These are phyloP conservation scores for Drosophila birchii DNA, from an alignment of 2,888 invertebrate genomes.

Conservation along the genomic window DNA sequence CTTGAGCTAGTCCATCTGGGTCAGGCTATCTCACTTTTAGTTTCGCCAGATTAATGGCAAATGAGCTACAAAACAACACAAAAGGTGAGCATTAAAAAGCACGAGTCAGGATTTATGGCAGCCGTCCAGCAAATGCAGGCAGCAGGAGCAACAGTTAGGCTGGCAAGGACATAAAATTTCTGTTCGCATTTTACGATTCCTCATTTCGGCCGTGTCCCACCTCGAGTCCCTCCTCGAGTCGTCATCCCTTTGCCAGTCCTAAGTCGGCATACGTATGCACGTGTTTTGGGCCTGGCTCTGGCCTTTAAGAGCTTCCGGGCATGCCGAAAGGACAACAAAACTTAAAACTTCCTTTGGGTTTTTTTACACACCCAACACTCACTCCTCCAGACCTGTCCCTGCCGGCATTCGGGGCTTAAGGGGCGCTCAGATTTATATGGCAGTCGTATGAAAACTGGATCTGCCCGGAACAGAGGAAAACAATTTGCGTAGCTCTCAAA, in stretches of 20 bases:
- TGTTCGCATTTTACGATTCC: constrained; percentile 34
- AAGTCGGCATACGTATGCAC: constrained; percentile 39
- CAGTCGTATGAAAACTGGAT: constrained; percentile 16
- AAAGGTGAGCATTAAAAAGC: constrained; percentile 44
- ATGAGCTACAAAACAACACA: constrained; percentile 50
- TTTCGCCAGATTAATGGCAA: constrained; percentile 49
- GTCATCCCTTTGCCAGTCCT: constrained; percentile 29
- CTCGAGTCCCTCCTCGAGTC: not conserved
- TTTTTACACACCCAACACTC: constrained; percentile 19
- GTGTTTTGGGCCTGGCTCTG: constrained; percentile 40
- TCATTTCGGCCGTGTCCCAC: constrained; percentile 19
- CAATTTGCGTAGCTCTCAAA: constrained; percentile 39
- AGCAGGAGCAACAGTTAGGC: constrained; percentile 37
- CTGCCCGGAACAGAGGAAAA: constrained; percentile 31
- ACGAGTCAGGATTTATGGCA: constrained; percentile 50
- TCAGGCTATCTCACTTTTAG: constrained; percentile 29
- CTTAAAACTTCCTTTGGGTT: constrained; percentile 52
- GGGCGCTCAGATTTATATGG: constrained; percentile 26
- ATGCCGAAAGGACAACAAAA: constrained; percentile 43
- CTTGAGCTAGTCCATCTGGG: constrained; percentile 25
- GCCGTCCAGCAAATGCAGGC: constrained; percentile 26
- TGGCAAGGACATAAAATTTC: constrained; percentile 42
- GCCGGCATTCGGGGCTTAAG: not conserved
- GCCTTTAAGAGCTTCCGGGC: constrained; percentile 60
- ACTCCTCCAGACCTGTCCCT: not conserved